Conservation (phyloP, 2,797 vertebrate species). For the Pogonophryne albipinna region DNA sequence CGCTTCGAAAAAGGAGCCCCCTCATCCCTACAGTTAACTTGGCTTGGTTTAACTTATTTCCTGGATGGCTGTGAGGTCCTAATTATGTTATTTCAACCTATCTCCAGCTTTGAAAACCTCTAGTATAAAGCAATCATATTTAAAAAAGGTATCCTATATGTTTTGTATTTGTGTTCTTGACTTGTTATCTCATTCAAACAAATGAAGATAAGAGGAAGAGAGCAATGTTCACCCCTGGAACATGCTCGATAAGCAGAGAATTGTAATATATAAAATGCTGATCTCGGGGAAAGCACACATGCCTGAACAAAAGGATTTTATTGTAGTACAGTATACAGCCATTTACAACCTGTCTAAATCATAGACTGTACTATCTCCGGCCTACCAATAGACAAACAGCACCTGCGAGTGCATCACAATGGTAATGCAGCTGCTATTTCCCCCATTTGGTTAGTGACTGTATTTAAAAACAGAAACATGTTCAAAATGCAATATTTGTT, state of each 20-base stretch:
- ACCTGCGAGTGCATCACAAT: constrained; percentile 46
- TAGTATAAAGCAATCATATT: neutral
- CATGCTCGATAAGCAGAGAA: neutral
- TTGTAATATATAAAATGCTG: neutral
- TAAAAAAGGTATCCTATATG: neutral
- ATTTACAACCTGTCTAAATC: neutral
- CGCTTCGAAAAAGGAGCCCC: no score
- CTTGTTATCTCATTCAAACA: neutral
- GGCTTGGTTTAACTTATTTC: no score
- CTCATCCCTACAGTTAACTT: no score
- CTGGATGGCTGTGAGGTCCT: no score
- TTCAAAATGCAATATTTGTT: neutral
- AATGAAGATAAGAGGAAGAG: neutral
- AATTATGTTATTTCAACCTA: no score
- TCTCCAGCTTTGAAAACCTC: no score
- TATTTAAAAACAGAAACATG: neutral
- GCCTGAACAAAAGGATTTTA: neutral
- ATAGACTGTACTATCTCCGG: neutral
- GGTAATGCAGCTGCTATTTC: constrained; percentile 50
- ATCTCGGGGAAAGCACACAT: neutral
- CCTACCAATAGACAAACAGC: constrained; percentile 63
- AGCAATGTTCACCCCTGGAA: neutral
- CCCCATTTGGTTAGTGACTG: neutral
- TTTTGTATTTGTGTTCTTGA: neutral
- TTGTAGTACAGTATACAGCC: neutral